A percentile compares a stretch with the other conserved stretches of the same genome.
phyloP scores from a whole-genome alignment of 2,888 invertebrate genomes.

The Amphiduros pacificus region DNA sequence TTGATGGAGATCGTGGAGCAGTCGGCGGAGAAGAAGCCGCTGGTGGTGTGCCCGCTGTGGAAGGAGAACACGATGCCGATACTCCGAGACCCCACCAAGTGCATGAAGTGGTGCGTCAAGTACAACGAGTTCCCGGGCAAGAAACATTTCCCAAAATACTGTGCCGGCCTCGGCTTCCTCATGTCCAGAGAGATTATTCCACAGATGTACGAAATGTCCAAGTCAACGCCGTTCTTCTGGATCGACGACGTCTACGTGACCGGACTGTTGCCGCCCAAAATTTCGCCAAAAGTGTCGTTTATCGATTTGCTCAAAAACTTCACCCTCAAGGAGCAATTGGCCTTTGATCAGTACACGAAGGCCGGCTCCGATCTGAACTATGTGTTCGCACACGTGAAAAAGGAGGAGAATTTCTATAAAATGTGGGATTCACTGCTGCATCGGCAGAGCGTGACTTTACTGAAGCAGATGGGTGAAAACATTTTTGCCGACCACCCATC shows the following conservation, averaged over 20 bases:
- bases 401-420: conserved; percentile 1
- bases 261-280: conserved; percentile 38
- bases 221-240: conserved; percentile 37
- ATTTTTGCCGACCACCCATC: too few species aligned
- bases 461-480: too few species aligned
- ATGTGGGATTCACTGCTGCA: conserved; percentile 18
- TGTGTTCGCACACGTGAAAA: conserved; percentile 21
- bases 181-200: conserved; percentile 39
- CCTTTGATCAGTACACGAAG: conserved; percentile 23
- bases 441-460: too few species aligned
- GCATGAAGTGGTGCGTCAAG: conserved; percentile 34
- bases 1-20: conserved; percentile 19
- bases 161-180: conserved; percentile 45
- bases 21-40: neutral
- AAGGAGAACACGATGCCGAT: conserved; percentile 34
- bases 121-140: conserved; percentile 30
- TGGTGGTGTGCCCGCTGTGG: conserved; percentile 32
- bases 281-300: conserved; percentile 36
- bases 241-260: conserved; percentile 54
- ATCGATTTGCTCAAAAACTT: conserved; percentile 77
- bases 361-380: neutral
- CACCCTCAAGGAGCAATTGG: conserved; percentile 68
- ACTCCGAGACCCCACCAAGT: conserved; percentile 30
- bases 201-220: conserved; percentile 39
- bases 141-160: conserved; percentile 43